These are phyloP conservation scores for Platichthys stellatus DNA, from an alignment of 2,113 vertebrate species.

Conservation along the genomic window DNA sequence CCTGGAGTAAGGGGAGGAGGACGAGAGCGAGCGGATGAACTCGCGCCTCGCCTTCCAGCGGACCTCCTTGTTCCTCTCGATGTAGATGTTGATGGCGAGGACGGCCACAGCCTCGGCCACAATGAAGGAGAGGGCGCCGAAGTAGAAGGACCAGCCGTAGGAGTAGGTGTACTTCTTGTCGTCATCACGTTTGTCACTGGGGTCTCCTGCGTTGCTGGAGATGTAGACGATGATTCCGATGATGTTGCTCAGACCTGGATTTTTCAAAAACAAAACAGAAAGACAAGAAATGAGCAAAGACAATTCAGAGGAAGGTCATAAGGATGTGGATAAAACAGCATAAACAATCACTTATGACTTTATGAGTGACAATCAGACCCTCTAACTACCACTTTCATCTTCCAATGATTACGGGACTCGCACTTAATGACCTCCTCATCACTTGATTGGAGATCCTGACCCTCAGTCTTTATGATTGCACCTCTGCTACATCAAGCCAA, in stretches of 20 bases:
- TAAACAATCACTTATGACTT: no score
- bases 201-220: slow-evolving; percentile 97
- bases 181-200: slow-evolving; percentile 93
- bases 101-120: slow-evolving; percentile 96
- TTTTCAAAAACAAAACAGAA: neutral
- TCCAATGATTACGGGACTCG: slow-evolving; percentile 11
- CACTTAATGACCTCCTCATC: slow-evolving; percentile 10
- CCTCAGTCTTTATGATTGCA: slow-evolving; percentile 27
- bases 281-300: neutral
- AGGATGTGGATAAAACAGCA: neutral
- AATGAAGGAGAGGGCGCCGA: slow-evolving; percentile 97
- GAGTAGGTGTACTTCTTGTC: slow-evolving; percentile 97
- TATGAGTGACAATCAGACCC: no score
- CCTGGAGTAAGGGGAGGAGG: slow-evolving; percentile 94
- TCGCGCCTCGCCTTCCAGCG: slow-evolving; percentile 90
- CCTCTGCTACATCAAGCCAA: slow-evolving; percentile 23
- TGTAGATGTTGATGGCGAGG: slow-evolving; percentile 97
- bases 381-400: neutral
- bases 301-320: neutral
- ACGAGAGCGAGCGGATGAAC: slow-evolving; percentile 90
- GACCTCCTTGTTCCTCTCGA: slow-evolving; percentile 95
- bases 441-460: slow-evolving; percentile 20
- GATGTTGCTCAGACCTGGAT: slow-evolving; percentile 95
- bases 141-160: slow-evolving; percentile 99
- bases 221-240: slow-evolving; percentile 99